A percentile compares a stretch with the other conserved stretches of the same genome.
Evolutionary conservation across 2,888 invertebrate species (phyloP).

Genomic region (Holacanthella duospinosa): DNA sequence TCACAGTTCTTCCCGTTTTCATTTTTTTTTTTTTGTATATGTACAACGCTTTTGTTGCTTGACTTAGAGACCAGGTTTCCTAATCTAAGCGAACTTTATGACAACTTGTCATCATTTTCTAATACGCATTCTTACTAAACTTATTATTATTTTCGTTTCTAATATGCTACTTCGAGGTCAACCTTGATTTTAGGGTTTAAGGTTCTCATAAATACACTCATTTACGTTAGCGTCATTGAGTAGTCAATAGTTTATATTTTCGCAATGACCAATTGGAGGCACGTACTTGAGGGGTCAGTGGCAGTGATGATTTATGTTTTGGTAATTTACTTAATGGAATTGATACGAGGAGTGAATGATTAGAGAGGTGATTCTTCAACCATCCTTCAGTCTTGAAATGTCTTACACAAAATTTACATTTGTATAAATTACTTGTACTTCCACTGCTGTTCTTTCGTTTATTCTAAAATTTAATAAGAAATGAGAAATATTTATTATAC

Average conservation of each 20-base stretch:
- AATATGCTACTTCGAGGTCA: too few relatives aligned
- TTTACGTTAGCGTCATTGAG: too few relatives aligned
- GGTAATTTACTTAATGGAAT: constrained; percentile 35
- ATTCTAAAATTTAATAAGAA: neutral
- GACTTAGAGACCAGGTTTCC: constrained; percentile 5
- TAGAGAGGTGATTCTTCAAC: constrained; percentile 34
- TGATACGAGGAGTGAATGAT: constrained; percentile 35
- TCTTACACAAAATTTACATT: constrained; percentile 36
- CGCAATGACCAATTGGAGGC: constrained; percentile 20
- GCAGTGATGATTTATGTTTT: constrained; percentile 4
- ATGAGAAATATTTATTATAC: neutral
- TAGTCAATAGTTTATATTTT: constrained; percentile 1
- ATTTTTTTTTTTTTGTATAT: neutral
- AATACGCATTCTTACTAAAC: too few relatives aligned
- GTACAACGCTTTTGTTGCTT: neutral
- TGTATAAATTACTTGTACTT: constrained; percentile 30
- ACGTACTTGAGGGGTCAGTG: constrained; percentile 32
- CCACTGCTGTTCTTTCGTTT: neutral
- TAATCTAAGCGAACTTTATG: too few relatives aligned
- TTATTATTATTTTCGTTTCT: too few relatives aligned
- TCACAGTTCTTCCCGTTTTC: constrained; percentile 1
- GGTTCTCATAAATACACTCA: too few relatives aligned
- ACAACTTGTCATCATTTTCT: too few relatives aligned
- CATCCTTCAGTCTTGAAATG: constrained; percentile 38
- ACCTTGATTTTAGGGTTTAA: too few relatives aligned